Percentiles rank a stretch among this genome's conserved stretches.
Evolutionary conservation across 1,140 invertebrate genomes (phyloP).

Genomic region (Spodoptera litura): DNA sequence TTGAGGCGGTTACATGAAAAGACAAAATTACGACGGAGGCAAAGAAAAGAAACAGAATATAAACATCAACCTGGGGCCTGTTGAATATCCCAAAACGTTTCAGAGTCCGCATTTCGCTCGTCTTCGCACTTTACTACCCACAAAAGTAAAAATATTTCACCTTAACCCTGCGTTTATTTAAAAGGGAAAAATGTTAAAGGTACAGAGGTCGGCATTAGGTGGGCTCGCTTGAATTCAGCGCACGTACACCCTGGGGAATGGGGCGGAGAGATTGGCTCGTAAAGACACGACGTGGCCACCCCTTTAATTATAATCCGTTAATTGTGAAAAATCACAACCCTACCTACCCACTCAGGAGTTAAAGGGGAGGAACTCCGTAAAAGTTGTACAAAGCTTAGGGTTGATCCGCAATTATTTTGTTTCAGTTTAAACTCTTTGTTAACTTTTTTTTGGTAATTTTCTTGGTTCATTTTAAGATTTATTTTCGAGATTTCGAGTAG

Average conservation of each 20-base stretch:
- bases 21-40: conserved; percentile 22
- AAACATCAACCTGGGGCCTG: conserved; percentile 36
- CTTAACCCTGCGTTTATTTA: conserved; percentile 42
- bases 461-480: background rate
- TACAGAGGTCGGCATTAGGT: conserved; percentile 22
- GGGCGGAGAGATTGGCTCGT: conserved; percentile 50
- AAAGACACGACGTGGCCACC: conserved; percentile 60
- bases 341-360: conserved; percentile 25
- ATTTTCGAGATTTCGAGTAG: background rate
- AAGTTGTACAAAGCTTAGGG: conserved; percentile 29
- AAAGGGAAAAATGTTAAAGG: conserved; percentile 37
- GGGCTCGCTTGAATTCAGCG: conserved; percentile 45
- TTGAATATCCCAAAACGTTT: conserved; percentile 39
- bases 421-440: conserved; percentile 18
- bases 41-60: conserved; percentile 27
- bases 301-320: conserved; percentile 68
- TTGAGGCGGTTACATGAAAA: conserved; percentile 1
- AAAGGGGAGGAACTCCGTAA: conserved; percentile 20
- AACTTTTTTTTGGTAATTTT: background rate
- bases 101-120: conserved; percentile 22
- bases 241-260: conserved; percentile 48
- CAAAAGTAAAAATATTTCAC: conserved; percentile 48
- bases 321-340: conserved; percentile 63
- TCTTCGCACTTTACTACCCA: conserved; percentile 38
- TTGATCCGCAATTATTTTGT: conserved; percentile 31